Conservation (phyloP, 92 coral and sea anemone species). For the Epizoanthus illoricatus region DNA sequence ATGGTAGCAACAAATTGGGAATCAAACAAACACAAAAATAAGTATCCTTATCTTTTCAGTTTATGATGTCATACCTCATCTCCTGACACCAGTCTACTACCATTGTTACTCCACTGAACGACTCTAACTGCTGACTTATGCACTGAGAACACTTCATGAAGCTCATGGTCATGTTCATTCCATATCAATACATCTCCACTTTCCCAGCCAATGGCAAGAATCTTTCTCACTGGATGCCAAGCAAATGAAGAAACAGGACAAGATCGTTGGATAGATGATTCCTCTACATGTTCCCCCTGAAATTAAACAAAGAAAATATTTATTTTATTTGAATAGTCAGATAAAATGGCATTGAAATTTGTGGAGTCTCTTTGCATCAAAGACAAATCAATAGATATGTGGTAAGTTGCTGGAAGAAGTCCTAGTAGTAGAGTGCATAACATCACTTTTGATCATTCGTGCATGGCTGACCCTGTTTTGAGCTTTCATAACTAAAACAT, state of each 20-base stretch:
- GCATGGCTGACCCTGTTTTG: too few relatives aligned
- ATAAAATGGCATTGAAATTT: conserved; percentile 4
- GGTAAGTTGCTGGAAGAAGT: too few relatives aligned
- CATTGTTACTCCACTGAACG: conserved; percentile 84
- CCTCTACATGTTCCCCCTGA: conserved; percentile 94
- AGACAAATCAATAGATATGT: neutral
- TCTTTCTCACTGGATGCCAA: conserved; percentile 97
- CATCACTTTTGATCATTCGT: too few relatives aligned
- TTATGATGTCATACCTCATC: conserved; percentile 69
- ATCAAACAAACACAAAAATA: too few relatives aligned
- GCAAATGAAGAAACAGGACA: conserved; percentile 74
- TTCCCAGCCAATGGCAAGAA: conserved; percentile 95
- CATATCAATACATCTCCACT: conserved; percentile 88
- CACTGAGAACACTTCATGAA: conserved; percentile 76
- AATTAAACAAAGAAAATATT: neutral
- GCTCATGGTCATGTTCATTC: conserved; percentile 96
- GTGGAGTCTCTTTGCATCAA: too few relatives aligned
- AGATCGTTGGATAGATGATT: conserved; percentile 92
- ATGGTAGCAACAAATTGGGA: too few relatives aligned
- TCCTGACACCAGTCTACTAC: conserved; percentile 73
- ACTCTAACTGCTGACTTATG: conserved; percentile 68
- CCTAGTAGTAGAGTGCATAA: too few relatives aligned
- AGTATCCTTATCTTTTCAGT: too few relatives aligned
- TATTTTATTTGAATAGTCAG: neutral
- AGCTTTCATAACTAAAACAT: too few relatives aligned